Conservation (phyloP, 2,113 vertebrate genomes). For the Myotis brandtii region DNA sequence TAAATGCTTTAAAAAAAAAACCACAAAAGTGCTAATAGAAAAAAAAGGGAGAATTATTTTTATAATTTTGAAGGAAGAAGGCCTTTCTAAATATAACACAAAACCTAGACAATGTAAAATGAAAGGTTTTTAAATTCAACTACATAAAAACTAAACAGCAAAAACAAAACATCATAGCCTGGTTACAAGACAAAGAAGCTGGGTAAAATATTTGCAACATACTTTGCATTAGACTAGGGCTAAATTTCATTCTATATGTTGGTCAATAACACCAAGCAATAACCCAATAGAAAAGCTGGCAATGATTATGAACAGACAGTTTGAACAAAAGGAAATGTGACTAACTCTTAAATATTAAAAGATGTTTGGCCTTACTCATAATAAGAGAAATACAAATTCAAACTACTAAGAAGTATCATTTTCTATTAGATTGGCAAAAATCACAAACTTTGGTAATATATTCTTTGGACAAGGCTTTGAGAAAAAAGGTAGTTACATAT, state of each 20-base stretch:
- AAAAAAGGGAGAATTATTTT: background rate
- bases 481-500: background rate
- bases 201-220: background rate
- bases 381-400: background rate
- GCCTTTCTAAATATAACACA: background rate
- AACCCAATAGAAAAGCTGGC: background rate
- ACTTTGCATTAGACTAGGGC: background rate
- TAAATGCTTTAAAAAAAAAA: background rate
- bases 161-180: background rate
- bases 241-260: background rate
- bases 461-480: background rate
- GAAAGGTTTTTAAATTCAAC: background rate
- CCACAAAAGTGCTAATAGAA: background rate
- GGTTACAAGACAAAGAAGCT: background rate
- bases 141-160: background rate
- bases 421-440: background rate
- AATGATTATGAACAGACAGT: background rate
- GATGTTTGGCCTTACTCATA: background rate
- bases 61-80: background rate
- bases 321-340: slow-evolving; percentile 12
- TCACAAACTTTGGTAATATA: background rate
- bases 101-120: background rate
- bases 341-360: slow-evolving; percentile 7
- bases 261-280: background rate
- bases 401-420: background rate